These are phyloP conservation scores for Alouatta caraya DNA, from an alignment of 2,797 vertebrate genomes.

Conservation along the genomic window DNA sequence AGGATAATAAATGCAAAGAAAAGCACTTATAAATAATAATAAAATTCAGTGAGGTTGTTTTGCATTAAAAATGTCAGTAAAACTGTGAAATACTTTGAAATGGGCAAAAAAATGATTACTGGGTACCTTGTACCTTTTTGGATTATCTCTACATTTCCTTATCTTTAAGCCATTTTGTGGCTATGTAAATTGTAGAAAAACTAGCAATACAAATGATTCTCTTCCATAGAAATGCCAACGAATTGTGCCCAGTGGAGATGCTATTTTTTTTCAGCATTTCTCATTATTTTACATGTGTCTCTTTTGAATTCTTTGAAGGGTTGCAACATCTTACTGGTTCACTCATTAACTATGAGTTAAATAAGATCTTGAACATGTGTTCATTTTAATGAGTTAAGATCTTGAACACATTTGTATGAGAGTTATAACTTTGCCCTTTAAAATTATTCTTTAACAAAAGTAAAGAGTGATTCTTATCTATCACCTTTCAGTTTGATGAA, in stretches of 20 bases:
- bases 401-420: neutral
- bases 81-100: neutral
- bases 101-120: neutral
- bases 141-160: neutral
- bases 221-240: neutral
- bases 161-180: neutral
- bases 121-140: fast-evolving
- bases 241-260: neutral
- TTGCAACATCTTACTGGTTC: neutral
- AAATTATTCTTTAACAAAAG: neutral
- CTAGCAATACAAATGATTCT: neutral
- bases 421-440: neutral
- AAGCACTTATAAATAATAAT: neutral
- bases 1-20: neutral
- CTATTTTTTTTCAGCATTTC: neutral
- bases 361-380: neutral
- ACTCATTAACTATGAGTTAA: neutral
- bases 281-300: neutral
- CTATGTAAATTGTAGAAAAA: neutral
- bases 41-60: neutral
- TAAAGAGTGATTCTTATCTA: neutral
- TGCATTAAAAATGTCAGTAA: neutral
- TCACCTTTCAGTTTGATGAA: neutral
- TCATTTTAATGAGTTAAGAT: neutral
- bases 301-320: slow-evolving; percentile 1